phyloP scores from a whole-genome alignment of 2,113 vertebrate species.

The Ranitomeya variabilis region DNA sequence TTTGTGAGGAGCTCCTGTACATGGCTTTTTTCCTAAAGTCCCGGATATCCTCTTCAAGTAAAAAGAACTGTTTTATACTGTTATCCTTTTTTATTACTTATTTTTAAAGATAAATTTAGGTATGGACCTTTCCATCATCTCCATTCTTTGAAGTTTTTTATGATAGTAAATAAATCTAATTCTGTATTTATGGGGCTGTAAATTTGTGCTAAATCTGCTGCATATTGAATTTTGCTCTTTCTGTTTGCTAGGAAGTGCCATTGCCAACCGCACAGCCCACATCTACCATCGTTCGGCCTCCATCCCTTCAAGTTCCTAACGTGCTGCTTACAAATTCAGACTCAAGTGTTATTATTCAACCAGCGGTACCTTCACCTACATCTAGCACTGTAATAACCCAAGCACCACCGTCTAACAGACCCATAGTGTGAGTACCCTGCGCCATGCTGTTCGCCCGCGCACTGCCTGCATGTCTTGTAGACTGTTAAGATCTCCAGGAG shows the following conservation, averaged over 20 bases:
- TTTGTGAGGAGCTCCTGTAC: too few species aligned
- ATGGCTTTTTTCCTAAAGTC: too few species aligned
- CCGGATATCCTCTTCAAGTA: too few species aligned
- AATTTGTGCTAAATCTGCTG: too few species aligned
- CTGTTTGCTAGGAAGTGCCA: constrained; percentile 84
- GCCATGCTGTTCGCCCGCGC: neutral
- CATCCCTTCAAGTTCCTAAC: constrained; percentile 96
- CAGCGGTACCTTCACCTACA: constrained; percentile 95
- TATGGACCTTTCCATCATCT: too few species aligned
- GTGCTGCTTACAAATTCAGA: constrained; percentile 96
- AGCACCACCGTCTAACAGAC: constrained; percentile 94
- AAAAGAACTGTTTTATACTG: too few species aligned
- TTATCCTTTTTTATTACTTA: too few species aligned
- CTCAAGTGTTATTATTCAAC: constrained; percentile 97
- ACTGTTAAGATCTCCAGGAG: neutral
- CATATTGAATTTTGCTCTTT: neutral
- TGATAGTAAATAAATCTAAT: too few species aligned
- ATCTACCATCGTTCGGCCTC: constrained; percentile 95
- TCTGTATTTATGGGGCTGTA: too few species aligned
- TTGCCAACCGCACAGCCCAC: constrained; percentile 92
- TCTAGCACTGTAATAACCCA: constrained; percentile 99
- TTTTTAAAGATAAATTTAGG: too few species aligned
- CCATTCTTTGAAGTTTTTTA: too few species aligned
- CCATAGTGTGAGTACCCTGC: constrained; percentile 92
- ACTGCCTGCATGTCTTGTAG: neutral